These are phyloP conservation scores for Zonotrichia leucophrys DNA, from an alignment of 2,113 vertebrate genomes.

Conservation along the genomic window DNA sequence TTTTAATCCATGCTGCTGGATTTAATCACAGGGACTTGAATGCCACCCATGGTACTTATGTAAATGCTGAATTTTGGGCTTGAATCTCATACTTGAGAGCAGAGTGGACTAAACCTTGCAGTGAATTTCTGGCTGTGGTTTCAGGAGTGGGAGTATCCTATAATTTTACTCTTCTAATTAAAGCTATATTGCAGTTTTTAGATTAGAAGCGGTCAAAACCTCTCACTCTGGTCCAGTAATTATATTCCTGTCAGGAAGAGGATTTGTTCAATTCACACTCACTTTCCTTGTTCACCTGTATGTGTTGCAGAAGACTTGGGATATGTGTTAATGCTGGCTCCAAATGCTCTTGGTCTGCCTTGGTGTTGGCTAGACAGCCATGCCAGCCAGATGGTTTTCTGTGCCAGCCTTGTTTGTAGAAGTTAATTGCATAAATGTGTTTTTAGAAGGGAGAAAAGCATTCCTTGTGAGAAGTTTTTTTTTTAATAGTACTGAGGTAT, in stretches of 20 bases:
- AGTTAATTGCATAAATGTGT: background rate
- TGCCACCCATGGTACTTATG: background rate
- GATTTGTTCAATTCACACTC: background rate
- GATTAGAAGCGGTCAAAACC: background rate
- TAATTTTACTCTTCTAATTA: background rate
- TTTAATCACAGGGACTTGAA: background rate
- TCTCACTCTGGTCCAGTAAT: background rate
- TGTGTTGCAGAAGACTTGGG: background rate
- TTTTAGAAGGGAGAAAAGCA: background rate
- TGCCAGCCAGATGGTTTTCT: background rate
- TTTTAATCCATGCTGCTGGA: background rate
- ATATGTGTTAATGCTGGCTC: background rate
- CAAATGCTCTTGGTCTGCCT: background rate
- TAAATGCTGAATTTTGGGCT: background rate
- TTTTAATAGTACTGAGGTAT: background rate
- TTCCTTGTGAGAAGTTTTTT: background rate
- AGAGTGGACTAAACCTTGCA: background rate
- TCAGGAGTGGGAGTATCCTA: background rate
- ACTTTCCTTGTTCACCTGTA: background rate
- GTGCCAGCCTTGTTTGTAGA: background rate
- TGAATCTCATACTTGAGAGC: accelerated
- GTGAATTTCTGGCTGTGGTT: background rate
- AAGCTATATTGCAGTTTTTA: background rate
- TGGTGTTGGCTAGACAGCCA: background rate
- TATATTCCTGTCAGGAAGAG: background rate